Percentiles rank a stretch among this genome's conserved stretches.
These are phyloP conservation scores for Agelaius phoeniceus DNA, from an alignment of 2,113 vertebrate species.

Conservation along the genomic window DNA sequence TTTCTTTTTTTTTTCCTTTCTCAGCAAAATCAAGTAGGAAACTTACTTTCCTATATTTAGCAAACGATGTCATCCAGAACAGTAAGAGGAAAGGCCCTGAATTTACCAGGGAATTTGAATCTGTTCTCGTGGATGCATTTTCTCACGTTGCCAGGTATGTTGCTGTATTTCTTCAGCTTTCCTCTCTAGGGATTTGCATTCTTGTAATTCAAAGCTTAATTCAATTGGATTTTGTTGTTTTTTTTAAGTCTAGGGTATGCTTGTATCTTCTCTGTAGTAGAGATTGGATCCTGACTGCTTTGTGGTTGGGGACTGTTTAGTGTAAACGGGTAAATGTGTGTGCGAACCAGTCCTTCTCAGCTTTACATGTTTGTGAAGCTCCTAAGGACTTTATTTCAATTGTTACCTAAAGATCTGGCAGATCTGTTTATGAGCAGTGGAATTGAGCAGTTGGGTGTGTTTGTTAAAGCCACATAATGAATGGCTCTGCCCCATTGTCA, in stretches of 20 bases:
- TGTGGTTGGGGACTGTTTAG: rapidly evolving
- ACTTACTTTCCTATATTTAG: slow-evolving; percentile 95
- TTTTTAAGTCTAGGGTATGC: not conserved
- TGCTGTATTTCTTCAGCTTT: not conserved
- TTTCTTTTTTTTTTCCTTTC: not conserved
- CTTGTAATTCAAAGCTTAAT: not conserved
- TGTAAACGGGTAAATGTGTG: not conserved
- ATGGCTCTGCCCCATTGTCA: not conserved
- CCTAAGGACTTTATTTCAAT: not conserved
- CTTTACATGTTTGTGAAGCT: not conserved
- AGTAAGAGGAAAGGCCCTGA: slow-evolving; percentile 99
- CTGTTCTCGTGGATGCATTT: slow-evolving; percentile 95
- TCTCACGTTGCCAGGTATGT: slow-evolving; percentile 95
- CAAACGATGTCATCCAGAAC: slow-evolving; percentile 99
- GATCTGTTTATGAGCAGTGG: not conserved
- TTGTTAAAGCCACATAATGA: not conserved
- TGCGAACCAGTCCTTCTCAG: not conserved
- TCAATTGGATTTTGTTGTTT: not conserved
- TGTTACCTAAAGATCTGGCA: not conserved
- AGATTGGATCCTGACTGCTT: not conserved
- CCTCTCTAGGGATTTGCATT: not conserved
- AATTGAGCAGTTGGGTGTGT: not conserved
- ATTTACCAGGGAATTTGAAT: slow-evolving; percentile 94
- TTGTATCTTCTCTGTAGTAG: not conserved
- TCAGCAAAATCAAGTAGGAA: slow-evolving; percentile 93